These are phyloP conservation scores for Drosophila barbarae DNA, from an alignment of 2,888 invertebrate species.

Conservation along the genomic window DNA sequence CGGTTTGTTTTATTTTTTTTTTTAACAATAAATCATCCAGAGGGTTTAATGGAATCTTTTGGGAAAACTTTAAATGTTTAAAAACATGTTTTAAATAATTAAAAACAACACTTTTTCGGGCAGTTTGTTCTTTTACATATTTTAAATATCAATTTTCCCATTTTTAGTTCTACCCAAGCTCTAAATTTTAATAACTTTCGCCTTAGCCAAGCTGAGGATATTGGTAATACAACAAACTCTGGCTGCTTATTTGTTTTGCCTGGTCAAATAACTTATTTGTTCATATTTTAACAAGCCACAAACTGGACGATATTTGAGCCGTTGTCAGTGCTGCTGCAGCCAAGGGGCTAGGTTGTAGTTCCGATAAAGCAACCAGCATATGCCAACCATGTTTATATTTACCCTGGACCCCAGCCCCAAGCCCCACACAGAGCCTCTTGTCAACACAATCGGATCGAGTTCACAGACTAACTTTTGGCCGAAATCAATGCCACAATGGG, in stretches of 20 bases:
- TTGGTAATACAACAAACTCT: conserved; percentile 1
- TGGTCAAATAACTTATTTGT: background rate
- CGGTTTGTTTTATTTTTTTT: background rate
- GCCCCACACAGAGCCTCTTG: background rate
- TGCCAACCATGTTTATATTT: conserved; percentile 32
- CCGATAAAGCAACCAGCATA: conserved; percentile 6
- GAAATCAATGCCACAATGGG: conserved; percentile 43
- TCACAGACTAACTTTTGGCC: conserved; percentile 21
- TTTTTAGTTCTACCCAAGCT: background rate
- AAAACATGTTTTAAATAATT: background rate
- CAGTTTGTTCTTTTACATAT: background rate
- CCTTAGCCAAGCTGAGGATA: background rate
- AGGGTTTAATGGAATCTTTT: background rate
- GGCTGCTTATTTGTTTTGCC: conserved; percentile 6
- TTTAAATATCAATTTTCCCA: background rate
- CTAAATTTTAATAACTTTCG: background rate
- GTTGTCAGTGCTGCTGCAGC: background rate
- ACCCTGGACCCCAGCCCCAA: background rate
- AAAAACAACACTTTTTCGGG: background rate
- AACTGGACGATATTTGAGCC: conserved; percentile 3
- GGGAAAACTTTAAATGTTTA: background rate
- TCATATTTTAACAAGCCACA: conserved; percentile 11
- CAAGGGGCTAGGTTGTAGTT: conserved; percentile 6
- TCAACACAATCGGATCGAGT: conserved; percentile 22
- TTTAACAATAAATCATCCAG: conserved; percentile 4